Evolutionary conservation across 2,888 invertebrate species (phyloP), one percentile per base, ranked within the genome.

Genomic region (Erynnis tages): DNA sequence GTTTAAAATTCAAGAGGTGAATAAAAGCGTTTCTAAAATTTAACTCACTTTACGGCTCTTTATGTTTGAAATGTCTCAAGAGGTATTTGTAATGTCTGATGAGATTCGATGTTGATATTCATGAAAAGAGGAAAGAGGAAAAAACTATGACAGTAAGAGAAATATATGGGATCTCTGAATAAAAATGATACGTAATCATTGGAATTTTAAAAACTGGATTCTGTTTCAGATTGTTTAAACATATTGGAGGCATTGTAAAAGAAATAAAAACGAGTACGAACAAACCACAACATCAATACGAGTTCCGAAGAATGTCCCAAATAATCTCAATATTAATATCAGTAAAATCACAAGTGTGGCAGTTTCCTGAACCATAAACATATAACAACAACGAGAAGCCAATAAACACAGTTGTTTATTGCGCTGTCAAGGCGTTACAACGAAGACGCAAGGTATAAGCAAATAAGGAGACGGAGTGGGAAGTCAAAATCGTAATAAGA

Each of bases 331-430:
- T 54, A 48, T 16, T 50, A 38, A 38, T 53, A 57, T 54, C 44
- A 29, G 56, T 57, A 54, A 58, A 62, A 57, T 54, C 44, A 49
- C 44, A 48, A 53, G 27, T 19, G 17, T 29, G 57, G 34, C 52
- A 56, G 59, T 59, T 49, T 55, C 53, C 52, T 11, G 37, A 45
- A 54, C 54, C 46, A 48, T 53, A 52, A 66, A 60, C 66, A 63
- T 59, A 59, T 61, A 60, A 34, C 57, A 60, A 59, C 56, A 56
- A 54, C 50, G 57, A 62, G 59, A 59, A 59, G 54, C 54, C 62
- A 69, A 76, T 76, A 76, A 74, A 75, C 55, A 62, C 53, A 55
- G 54, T 60, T 65, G 70, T 76, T 77, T 75, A 77, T 69, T 60
- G 30, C 44, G 11, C 27, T 43, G 43, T 30, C 7, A 8, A 27